Percentiles rank a stretch among this genome's conserved stretches.
These are phyloP conservation scores for Eubasilissa regina DNA, from an alignment of 1,140 invertebrate genomes.

Conservation along the genomic window DNA sequence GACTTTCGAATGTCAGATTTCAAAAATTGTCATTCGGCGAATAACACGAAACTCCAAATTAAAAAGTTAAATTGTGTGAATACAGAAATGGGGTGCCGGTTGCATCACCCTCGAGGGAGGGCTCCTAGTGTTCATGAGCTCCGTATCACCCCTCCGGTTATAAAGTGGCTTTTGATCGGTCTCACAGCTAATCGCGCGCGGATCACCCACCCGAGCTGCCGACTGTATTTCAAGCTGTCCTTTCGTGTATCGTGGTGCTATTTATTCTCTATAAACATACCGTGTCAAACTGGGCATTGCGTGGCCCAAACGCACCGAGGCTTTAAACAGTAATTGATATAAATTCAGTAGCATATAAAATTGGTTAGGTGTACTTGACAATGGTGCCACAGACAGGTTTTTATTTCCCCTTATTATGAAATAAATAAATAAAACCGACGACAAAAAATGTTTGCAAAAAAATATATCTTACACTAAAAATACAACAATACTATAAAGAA, in stretches of 20 bases:
- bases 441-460: no score
- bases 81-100: conserved; percentile 8
- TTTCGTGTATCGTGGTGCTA: background rate
- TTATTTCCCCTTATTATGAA: no score
- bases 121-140: conserved; percentile 38
- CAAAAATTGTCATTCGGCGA: background rate
- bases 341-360: no score
- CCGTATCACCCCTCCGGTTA: conserved; percentile 42
- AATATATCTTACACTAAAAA: no score
- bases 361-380: no score
- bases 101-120: background rate
- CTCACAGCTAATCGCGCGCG: conserved; percentile 45
- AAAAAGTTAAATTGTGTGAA: conserved; percentile 43
- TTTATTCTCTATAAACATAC: background rate
- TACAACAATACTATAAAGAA: no score
- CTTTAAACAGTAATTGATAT: no score
- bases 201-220: conserved; percentile 24
- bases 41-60: conserved; percentile 33
- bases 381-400: no score
- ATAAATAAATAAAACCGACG: no score
- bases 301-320: no score
- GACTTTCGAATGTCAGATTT: no score
- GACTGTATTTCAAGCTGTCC: conserved; percentile 23
- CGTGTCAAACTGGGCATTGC: no score
- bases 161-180: conserved; percentile 57